Evolutionary conservation across 2,888 invertebrate genomes (phyloP), one percentile per base, ranked within the genome.

Genomic region (Drosophila nigricruria): DNA sequence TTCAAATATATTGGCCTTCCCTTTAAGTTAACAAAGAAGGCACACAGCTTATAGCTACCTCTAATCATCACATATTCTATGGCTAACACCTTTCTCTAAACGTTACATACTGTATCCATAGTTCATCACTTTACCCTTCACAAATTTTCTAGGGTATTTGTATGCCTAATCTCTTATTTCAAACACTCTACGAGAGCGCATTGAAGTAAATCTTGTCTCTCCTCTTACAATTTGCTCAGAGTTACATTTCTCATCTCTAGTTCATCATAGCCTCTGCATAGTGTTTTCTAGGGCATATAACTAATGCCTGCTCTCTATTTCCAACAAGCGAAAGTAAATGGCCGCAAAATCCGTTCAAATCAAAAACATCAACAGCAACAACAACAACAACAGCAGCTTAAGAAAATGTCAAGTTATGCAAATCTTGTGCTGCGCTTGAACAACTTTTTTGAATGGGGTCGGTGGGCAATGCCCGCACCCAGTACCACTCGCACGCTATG

Each of bases 371-470:
- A 59, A 38, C 61, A 72, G 53, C 57, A 78, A 61, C 50, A 59
- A 52, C 63, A 70, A 50, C 57, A 75, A 58, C 52, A 59, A 47
- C 3, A 56, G 45, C 12, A 43, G 64, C 38, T 68, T 66, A 59
- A 73, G 68, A 57, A 32, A 45, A 43, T 58, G 59, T 74, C 75
- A 82, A 87, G 59, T 79, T 79, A 79, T 85, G 85, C 79, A 87
- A 87, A 85, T 87, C 88, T 81, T 67, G 53, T 63, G 78, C 74
- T 81, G 76, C 86, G 86, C 84, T 83, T 62, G 82, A 78, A 53
- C 79, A 72, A 59, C 27, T 47, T 47, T 62, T 73, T 70, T 73
- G 54, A 86, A 83, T 77, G 79, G 70, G 38, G 5, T n/a, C 16
- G 52, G 36, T 27, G 3, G 40, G 70, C 49, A 60, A 43, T 34